phyloP scores from a whole-genome alignment of 2,113 vertebrate species.

The Corydoras sp. region DNA sequence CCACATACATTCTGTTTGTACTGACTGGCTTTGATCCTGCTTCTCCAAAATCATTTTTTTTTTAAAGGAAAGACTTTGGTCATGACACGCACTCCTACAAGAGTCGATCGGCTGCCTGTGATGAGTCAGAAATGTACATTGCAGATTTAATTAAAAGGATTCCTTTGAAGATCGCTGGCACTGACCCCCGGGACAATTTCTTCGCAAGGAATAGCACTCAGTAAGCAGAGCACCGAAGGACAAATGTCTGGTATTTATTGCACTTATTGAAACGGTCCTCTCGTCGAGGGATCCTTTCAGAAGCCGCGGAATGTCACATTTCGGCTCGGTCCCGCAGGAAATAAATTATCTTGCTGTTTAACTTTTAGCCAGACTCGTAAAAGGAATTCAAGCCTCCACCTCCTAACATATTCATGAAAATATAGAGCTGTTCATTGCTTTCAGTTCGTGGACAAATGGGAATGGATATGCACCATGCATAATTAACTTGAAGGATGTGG shows the following conservation, averaged over 20 bases:
- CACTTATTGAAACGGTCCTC: neutral
- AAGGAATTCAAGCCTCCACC: no score
- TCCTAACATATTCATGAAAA: no score
- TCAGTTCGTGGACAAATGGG: no score
- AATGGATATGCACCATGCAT: no score
- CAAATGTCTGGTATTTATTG: neutral
- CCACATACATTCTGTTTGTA: constrained; percentile 29
- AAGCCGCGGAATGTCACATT: neutral
- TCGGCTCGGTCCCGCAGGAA: no score
- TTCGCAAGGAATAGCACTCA: neutral
- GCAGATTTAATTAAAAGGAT: neutral
- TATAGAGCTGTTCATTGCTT: no score
- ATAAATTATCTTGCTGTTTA: no score
- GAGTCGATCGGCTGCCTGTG: neutral
- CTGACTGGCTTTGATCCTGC: no score
- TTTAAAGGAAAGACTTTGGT: no score
- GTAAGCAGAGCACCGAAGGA: neutral
- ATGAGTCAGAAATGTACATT: neutral
- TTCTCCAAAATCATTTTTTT: no score
- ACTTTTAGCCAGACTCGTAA: no score
- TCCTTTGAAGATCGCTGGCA: neutral
- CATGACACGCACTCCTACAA: neutral
- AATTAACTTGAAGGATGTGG: no score
- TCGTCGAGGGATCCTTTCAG: neutral
- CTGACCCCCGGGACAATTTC: neutral